Evolutionary conservation across 35 echinoderm and acorn worm species (phyloP), one percentile per base, ranked within the genome.

Genomic region (Apostichopus japonicus): DNA sequence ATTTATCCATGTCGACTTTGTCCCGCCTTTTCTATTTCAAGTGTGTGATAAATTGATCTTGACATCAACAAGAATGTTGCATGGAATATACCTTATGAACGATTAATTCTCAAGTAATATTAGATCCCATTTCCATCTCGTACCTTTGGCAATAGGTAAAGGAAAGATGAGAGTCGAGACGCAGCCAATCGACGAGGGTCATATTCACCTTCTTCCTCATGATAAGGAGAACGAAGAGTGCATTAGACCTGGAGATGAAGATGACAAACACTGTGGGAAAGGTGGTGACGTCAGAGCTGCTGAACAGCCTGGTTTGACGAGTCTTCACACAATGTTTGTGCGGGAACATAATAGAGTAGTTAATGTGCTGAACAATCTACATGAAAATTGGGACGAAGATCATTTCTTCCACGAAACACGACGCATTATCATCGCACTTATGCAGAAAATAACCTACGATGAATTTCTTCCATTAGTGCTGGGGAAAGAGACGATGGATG

Each of bases 241-340:
- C 15, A 52, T 83, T 8, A 13, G 7, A 5, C 22, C 9, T 14
- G 79, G 79, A 6, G 79, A 83, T 55, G 33, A 44, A 6, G 79
- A 83, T 55, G 33, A 44, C 2, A 44, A 44, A 44, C 79, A 55
- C 7, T 83, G 79, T 55, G 79, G 79, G 54, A 83, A 15, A 54
- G 79, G 79, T 54, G 79, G 79, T 54, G 79, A 83, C 51, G 79
- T 54, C 79, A 44, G 79, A 16, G 79, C 79, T 11, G 79, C 79
- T 6, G 79, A 83, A 83, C 79, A 83, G 7, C 79, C 79, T 4
- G 79, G 79, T 10, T n/a, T 83, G n/a, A 83, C 79, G 44, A 83
- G 79, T 52, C 33, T 83, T 8, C 79, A 83, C 79, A 83, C 79
- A 5, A 10, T 83, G 24, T 83, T 83, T 17, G 79, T 83, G 44